These are phyloP conservation scores for Serranus cabrilla DNA, from an alignment of 2,797 vertebrate species.

Conservation along the genomic window DNA sequence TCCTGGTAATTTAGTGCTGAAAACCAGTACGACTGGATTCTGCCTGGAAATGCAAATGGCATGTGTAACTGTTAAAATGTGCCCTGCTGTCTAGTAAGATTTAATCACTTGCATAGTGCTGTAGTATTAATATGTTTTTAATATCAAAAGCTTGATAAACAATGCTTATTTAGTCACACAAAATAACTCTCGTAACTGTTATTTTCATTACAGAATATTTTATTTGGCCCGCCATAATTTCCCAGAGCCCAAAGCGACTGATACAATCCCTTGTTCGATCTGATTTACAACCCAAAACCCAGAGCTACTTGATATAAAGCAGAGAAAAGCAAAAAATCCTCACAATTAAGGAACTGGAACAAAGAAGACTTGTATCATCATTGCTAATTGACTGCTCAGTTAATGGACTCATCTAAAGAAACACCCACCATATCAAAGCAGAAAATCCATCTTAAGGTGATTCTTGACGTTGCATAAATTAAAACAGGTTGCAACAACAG, in stretches of 20 bases:
- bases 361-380: neutral
- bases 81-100: neutral
- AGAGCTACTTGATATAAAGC: neutral
- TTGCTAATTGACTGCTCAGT: neutral
- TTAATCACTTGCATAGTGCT: neutral
- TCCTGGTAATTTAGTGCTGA: neutral
- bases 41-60: neutral
- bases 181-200: no score
- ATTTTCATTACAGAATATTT: no score
- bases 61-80: neutral
- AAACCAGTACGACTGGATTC: neutral
- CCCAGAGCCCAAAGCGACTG: no score
- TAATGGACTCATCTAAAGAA: neutral
- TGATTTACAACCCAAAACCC: neutral
- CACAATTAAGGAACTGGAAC: neutral
- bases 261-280: neutral
- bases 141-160: neutral
- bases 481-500: neutral
- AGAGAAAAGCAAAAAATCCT: neutral
- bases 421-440: neutral
- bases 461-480: neutral
- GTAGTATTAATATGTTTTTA: no score
- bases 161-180: neutral
- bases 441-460: neutral
- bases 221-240: no score